Conservation (phyloP, 2,113 vertebrate species). For the Lampris incognitus region DNA sequence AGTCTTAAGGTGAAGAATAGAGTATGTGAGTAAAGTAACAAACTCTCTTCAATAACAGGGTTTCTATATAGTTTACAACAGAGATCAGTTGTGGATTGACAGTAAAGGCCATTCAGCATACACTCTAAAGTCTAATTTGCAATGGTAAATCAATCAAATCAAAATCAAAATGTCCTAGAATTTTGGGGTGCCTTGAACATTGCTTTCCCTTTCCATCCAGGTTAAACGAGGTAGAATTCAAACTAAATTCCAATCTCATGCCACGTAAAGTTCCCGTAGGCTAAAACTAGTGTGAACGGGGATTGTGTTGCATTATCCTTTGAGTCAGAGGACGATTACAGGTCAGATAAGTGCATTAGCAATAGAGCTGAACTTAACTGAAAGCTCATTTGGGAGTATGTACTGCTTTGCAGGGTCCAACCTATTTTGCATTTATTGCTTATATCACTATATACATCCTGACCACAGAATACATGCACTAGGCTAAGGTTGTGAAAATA, state of each 20-base stretch:
- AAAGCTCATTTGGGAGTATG: not conserved
- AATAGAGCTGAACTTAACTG: not conserved
- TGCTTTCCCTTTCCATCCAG: not conserved
- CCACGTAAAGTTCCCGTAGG: not conserved
- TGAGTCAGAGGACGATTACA: constrained; percentile 1
- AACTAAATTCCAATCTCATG: not conserved
- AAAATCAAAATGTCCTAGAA: not conserved
- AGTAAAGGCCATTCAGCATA: not conserved
- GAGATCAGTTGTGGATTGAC: not conserved
- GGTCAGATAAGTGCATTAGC: constrained; percentile 2
- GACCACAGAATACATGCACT: not conserved
- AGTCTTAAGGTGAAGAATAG: not conserved
- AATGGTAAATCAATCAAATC: not conserved
- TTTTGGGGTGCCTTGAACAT: not conserved
- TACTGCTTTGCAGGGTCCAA: not conserved
- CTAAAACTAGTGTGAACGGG: constrained; percentile 45
- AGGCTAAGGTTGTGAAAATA: not conserved
- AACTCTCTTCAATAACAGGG: not conserved
- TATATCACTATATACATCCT: not conserved
- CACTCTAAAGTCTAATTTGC: not conserved
- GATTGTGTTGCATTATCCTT: constrained; percentile 6
- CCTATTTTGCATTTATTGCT: not conserved
- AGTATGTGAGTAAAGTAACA: not conserved
- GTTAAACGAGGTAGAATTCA: not conserved
- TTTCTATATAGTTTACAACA: not conserved